Base-by-base conservation (phyloP, 2,888 invertebrate species). In the Drosophila mulleri region DNA sequence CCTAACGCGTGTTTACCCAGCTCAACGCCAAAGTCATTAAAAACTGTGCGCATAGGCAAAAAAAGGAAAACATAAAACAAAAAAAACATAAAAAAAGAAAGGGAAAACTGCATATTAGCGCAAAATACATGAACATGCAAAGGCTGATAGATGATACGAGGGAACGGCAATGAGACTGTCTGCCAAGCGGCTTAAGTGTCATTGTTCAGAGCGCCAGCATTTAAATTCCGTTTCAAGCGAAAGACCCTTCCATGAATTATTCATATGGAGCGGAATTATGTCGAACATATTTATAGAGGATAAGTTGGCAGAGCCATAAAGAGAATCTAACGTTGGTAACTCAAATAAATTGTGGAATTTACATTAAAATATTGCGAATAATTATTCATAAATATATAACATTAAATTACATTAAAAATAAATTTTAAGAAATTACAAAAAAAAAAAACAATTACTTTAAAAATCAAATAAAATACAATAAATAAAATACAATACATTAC, bases 21-120 rank as follows among this genome's bases (percentile, higher is more conserved):
- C 88, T 87, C 78, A 80, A 70, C 88, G 67, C 75, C 83, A 89
- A 87, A 87, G 86, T 87, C 86, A 87, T 87, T 87, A 87, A 87
- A 87, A 87, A 89, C 75, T 87, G 89, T 87, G 75, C 89, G 73
- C 88, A 79, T 87, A 89, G 86, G 88, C 86, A 88, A 74, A 83
- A 85, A 65, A 52, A 80, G 26, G 60, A 58, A 29, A 16, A 5
- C 20, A 18, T 20, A 20, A 11, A n/a, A n/a, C n/a, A n/a, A n/a
- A n/a, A n/a, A n/a, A 39, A 26, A 59, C 57, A 16, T n/a, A 54
- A 42, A 32, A 41, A 20, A 1, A 14, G 20, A 45, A 52, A 26
- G 2, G 18, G 47, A 69, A 88, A 88, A 81, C 75, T 89, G 84
- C 89, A 85, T 83, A 89, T 87, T 89, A 89, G 88, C 80, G 89